Conservation (phyloP, 2,888 invertebrate species). For the Pyralis farinalis region DNA sequence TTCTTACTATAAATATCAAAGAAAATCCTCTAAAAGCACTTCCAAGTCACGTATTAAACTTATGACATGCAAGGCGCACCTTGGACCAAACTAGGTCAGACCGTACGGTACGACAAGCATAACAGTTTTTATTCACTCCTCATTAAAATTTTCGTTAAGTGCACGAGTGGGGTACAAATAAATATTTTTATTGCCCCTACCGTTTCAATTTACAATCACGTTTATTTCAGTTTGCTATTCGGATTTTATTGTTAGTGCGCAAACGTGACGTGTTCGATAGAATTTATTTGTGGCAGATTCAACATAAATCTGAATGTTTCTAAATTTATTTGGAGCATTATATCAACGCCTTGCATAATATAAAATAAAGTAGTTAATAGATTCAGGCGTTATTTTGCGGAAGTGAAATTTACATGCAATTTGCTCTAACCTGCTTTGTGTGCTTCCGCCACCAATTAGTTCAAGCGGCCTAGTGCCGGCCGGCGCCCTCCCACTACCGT, state of each 20-base stretch:
- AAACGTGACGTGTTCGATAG: not conserved
- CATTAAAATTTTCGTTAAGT: conserved; percentile 23
- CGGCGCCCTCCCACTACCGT: too few species aligned
- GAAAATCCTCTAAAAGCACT: conserved; percentile 20
- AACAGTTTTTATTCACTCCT: conserved; percentile 8
- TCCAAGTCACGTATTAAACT: conserved; percentile 29
- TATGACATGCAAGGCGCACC: conserved; percentile 19
- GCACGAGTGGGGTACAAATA: conserved; percentile 33
- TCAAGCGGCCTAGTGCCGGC: too few species aligned
- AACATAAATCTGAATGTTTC: conserved; percentile 1
- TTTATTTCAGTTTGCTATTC: conserved; percentile 1
- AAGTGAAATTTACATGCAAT: too few species aligned
- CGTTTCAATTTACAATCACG: conserved; percentile 27
- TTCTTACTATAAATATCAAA: conserved; percentile 1
- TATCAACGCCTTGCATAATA: too few species aligned
- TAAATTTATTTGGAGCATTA: not conserved
- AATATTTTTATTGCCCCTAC: conserved; percentile 35
- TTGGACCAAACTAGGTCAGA: conserved; percentile 27
- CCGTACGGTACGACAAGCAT: not conserved
- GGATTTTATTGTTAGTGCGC: not conserved
- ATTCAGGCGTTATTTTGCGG: too few species aligned
- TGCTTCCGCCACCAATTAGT: too few species aligned
- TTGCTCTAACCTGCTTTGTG: too few species aligned
- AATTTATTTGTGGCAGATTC: not conserved
- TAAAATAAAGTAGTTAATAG: too few species aligned